Evolutionary conservation across 1,140 invertebrate species (phyloP).

Genomic region (Asbolus verrucosus): DNA sequence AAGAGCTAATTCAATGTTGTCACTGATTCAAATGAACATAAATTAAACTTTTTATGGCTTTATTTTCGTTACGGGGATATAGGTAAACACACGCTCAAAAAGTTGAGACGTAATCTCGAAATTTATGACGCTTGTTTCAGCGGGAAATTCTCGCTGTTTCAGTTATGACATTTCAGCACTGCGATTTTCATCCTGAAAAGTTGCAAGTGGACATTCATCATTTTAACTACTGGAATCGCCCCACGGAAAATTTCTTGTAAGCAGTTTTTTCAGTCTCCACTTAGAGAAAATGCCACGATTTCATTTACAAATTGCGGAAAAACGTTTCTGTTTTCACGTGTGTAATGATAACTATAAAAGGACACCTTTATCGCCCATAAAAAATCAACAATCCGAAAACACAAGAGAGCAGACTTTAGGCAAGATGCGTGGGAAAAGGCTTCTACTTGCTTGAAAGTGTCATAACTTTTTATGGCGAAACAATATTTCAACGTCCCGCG

Average conservation of each 20-base stretch:
- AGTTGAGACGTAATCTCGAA: no score
- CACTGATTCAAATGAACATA: no score
- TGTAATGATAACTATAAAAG: conserved; percentile 7
- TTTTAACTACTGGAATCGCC: neutral
- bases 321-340: conserved; percentile 23
- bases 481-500: no score
- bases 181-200: neutral
- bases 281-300: neutral
- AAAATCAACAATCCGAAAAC: conserved; percentile 1
- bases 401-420: no score
- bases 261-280: neutral
- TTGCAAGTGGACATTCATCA: conserved; percentile 14
- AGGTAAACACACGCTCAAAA: no score
- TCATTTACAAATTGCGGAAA: conserved; percentile 23
- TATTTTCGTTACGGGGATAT: no score
- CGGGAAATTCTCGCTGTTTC: neutral
- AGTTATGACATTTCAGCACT: no score
- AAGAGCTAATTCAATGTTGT: no score
- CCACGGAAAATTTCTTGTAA: neutral
- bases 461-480: no score
- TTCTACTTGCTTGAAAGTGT: no score
- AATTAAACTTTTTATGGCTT: no score
- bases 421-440: no score
- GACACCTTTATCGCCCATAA: neutral
- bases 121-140: neutral